phyloP scores from a whole-genome alignment of 2,888 invertebrate species.

The Lepidocyrtinus sp. region DNA sequence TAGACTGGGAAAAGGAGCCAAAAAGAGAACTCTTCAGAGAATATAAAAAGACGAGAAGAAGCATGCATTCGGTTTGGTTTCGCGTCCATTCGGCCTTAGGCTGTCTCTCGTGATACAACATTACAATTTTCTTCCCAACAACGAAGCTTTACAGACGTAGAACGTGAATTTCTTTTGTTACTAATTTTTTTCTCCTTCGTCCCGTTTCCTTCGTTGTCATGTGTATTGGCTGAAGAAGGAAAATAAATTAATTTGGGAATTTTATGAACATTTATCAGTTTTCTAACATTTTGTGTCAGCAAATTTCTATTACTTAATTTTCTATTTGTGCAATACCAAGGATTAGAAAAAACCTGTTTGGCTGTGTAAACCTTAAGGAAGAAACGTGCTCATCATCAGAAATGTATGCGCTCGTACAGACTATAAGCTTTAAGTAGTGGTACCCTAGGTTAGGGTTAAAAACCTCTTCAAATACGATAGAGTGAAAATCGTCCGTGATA shows the following conservation, averaged over 20 bases:
- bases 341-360: not conserved
- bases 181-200: constrained; percentile 24
- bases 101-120: constrained; percentile 38
- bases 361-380: not conserved
- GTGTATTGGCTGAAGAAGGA: not conserved
- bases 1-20: constrained; percentile 17
- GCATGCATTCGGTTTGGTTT: constrained; percentile 65
- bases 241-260: not conserved
- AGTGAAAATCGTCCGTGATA: too few species aligned
- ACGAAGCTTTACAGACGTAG: constrained; percentile 8
- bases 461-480: not conserved
- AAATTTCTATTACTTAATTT: not conserved
- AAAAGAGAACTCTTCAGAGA: constrained; percentile 22
- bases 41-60: constrained; percentile 64
- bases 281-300: not conserved
- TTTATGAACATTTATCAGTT: not conserved
- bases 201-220: constrained; percentile 31
- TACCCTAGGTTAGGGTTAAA: not conserved
- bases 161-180: constrained; percentile 14
- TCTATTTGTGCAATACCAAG: not conserved
- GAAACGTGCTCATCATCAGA: not conserved
- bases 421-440: not conserved
- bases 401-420: not conserved
- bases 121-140: too few species aligned
- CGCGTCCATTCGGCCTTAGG: constrained; percentile 60